These are phyloP conservation scores for Diaperis boleti DNA, from an alignment of 2,888 invertebrate species.

Conservation along the genomic window DNA sequence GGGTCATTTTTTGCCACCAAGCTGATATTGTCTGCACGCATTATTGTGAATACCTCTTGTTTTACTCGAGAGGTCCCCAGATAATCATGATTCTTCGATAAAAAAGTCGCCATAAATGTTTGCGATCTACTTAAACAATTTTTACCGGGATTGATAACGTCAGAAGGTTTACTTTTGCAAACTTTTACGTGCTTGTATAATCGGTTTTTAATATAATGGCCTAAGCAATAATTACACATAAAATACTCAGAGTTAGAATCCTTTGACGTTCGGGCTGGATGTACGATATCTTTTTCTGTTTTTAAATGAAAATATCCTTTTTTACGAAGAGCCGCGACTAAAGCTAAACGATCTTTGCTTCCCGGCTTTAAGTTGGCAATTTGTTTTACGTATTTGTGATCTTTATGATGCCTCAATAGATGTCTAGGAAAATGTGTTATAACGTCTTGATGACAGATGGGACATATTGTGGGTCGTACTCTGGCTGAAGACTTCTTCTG, in stretches of 20 bases:
- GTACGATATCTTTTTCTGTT: constrained; percentile 1
- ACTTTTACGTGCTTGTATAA: constrained; percentile 11
- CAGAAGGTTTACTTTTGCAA: background rate
- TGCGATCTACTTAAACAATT: constrained; percentile 6
- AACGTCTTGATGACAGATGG: constrained; percentile 8
- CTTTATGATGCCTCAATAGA: constrained; percentile 9
- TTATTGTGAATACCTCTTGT: constrained; percentile 2
- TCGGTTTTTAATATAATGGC: background rate
- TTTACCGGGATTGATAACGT: background rate
- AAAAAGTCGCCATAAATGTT: background rate
- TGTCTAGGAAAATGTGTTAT: constrained; percentile 11
- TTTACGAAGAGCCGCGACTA: constrained; percentile 2
- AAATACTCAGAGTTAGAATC: background rate
- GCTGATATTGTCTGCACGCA: constrained; percentile 1
- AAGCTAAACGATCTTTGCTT: constrained; percentile 13
- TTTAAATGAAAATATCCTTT: constrained; percentile 19
- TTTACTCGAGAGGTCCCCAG: background rate
- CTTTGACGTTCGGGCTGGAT: background rate
- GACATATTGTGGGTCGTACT: constrained; percentile 15
- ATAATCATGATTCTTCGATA: constrained; percentile 3
- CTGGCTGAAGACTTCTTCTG: background rate
- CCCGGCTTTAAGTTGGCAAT: background rate
- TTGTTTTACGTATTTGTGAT: constrained; percentile 1
- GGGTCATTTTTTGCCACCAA: constrained; percentile 6
- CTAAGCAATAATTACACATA: constrained; percentile 10